Evolutionary conservation across 1,140 invertebrate genomes (phyloP).

Genomic region (Diabrotica undecimpunctata): DNA sequence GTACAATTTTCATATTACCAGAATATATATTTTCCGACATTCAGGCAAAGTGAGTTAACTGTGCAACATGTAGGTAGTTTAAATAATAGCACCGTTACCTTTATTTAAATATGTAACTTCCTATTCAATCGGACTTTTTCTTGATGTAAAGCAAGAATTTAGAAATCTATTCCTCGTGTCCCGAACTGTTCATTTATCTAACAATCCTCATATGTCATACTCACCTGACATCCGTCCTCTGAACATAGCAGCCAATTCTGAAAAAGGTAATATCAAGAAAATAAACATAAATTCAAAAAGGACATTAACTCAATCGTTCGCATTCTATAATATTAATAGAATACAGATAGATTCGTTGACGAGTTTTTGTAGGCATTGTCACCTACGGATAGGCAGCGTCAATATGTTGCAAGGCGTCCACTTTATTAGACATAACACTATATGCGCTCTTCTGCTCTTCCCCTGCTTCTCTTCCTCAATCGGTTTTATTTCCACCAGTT

Average conservation of each 20-base stretch:
- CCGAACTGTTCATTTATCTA: neutral
- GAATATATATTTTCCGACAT: no score
- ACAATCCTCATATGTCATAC: neutral
- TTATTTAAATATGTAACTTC: no score
- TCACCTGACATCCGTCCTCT: constrained; percentile 5
- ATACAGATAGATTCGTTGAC: constrained; percentile 35
- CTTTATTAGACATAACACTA: constrained; percentile 11
- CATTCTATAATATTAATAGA: constrained; percentile 31
- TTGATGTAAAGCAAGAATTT: no score
- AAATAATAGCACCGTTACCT: no score
- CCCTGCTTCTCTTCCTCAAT: neutral
- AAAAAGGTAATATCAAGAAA: constrained; percentile 27
- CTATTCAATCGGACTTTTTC: no score
- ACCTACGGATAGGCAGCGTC: constrained; percentile 20
- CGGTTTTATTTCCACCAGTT: constrained; percentile 15
- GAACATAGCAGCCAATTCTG: constrained; percentile 3
- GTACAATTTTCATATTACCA: no score
- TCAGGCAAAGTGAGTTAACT: no score
- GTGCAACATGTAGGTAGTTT: no score
- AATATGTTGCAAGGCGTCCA: constrained; percentile 23
- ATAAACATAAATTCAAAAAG: constrained; percentile 22
- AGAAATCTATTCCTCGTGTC: no score
- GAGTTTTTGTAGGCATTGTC: constrained; percentile 27
- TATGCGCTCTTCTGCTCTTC: constrained; percentile 9
- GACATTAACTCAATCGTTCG: constrained; percentile 6